These are phyloP conservation scores for Melanophora roralis DNA, from an alignment of 2,888 invertebrate species.

Conservation along the genomic window DNA sequence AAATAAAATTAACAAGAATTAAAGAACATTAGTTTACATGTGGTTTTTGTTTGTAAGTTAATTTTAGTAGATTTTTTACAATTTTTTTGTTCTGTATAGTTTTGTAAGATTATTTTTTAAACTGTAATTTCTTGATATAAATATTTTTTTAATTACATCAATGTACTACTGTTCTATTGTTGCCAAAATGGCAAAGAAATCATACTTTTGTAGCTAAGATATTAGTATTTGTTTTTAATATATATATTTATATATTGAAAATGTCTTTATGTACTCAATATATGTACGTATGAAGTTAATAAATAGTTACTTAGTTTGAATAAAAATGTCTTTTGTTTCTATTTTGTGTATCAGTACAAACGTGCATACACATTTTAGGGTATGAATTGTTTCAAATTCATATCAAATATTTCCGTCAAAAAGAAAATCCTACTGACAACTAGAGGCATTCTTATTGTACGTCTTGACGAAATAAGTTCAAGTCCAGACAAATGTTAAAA, in stretches of 20 bases:
- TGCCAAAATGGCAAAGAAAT: conserved; percentile 29
- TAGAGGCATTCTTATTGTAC: too few species aligned
- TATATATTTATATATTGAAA: background rate
- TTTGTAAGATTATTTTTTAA: conserved; percentile 29
- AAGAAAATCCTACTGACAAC: too few species aligned
- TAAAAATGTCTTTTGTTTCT: background rate
- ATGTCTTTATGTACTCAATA: background rate
- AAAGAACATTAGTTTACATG: conserved; percentile 47
- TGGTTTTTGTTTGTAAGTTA: conserved; percentile 60
- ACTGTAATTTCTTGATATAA: conserved; percentile 25
- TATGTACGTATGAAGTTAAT: conserved; percentile 30
- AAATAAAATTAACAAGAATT: background rate
- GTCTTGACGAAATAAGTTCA: too few species aligned
- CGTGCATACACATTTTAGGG: too few species aligned
- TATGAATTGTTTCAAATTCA: too few species aligned
- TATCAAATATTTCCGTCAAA: too few species aligned
- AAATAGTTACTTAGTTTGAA: conserved; percentile 49
- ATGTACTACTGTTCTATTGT: conserved; percentile 9
- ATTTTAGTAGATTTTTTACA: conserved; percentile 53
- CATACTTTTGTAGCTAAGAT: conserved; percentile 39
- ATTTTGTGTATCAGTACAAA: background rate
- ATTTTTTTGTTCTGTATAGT: conserved; percentile 47
- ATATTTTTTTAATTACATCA: background rate
- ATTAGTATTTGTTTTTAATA: conserved; percentile 38
- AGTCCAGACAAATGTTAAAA: too few species aligned